A percentile compares a stretch with the other conserved stretches of the same genome.
Conservation (phyloP, 2,888 invertebrate genomes). For the Trissonchulus latispiculum region DNA sequence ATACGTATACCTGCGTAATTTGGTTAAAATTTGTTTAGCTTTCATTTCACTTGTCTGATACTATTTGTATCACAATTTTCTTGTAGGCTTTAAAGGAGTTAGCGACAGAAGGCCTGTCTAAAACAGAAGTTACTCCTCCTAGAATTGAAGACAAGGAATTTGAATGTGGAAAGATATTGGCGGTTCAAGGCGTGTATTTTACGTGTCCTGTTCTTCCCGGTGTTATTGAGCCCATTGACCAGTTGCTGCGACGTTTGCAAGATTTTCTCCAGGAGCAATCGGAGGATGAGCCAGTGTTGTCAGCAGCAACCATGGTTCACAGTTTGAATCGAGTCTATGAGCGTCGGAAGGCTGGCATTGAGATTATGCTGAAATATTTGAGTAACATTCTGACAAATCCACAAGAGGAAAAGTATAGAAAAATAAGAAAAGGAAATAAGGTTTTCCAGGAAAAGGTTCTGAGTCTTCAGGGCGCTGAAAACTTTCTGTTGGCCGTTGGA, state of each 20-base stretch:
- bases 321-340: constrained; percentile 60
- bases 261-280: constrained; percentile 72
- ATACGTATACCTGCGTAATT: no score
- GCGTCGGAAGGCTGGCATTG: constrained; percentile 56
- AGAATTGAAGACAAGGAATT: constrained; percentile 14
- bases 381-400: constrained; percentile 78
- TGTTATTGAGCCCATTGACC: constrained; percentile 60
- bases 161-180: constrained; percentile 23
- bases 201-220: constrained; percentile 41
- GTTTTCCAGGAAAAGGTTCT: constrained; percentile 26
- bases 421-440: constrained; percentile 74
- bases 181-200: constrained; percentile 29
- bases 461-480: constrained; percentile 56
- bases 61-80: no score
- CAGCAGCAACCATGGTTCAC: constrained; percentile 76
- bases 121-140: no score
- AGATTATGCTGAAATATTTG: constrained; percentile 74
- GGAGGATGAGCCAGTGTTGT: constrained; percentile 66
- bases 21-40: no score
- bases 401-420: constrained; percentile 74
- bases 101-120: no score
- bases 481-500: constrained; percentile 70
- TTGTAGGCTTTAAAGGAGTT: no score
- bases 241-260: constrained; percentile 71
- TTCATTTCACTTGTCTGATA: no score